Evolutionary conservation across 2,888 invertebrate species (phyloP), one percentile per base, ranked within the genome.

Genomic region (Pachymerium ferrugineum): DNA sequence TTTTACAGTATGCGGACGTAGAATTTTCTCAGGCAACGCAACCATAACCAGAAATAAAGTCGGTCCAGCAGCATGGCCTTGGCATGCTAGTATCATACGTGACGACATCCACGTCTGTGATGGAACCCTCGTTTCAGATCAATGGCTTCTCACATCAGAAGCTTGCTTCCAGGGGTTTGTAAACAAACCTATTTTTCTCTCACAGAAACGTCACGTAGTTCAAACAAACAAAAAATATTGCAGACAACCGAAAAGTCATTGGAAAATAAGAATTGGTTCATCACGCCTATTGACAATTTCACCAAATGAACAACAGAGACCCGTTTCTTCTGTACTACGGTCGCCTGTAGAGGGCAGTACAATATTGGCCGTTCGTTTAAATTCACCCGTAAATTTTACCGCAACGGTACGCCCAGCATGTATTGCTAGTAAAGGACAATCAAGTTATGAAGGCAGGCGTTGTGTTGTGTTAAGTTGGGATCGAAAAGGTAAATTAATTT

Each of bases 281-380:
- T 88, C 92, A 0, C 87, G 94, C 68, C 86, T 92, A 54, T 88
- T 90, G 54, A 78, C 79, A 6, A 89, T 89, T 0, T 88, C 93
- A 0, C 94, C 94, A 0, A 93, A 93, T 93, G 91, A 92, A 78
- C 93, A 93, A 81, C 91, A 93, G 78, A 62, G 80, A 22, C 77
- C 79, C n/a, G 78, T 81, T 14, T 88, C 93, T n/a, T 93, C 93
- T 31, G 91, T 94, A 90, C 89, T 92, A 16, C 92, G 93, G 78
- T 93, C 93, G 0, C 94, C 93, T 0, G 92, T 94, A 0, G 93
- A 93, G 82, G 94, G 94, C 25, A 93, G 93, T 78, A 91, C 91
- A 76, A 86, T 93, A 4, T 93, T 92, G 0, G 83, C 94, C 74
- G 87, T 93, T 54, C 90, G 93, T 76, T 83, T 94, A 42, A 92